Evolutionary conservation across 2,888 invertebrate genomes (phyloP).

Genomic region (Noctua comes): DNA sequence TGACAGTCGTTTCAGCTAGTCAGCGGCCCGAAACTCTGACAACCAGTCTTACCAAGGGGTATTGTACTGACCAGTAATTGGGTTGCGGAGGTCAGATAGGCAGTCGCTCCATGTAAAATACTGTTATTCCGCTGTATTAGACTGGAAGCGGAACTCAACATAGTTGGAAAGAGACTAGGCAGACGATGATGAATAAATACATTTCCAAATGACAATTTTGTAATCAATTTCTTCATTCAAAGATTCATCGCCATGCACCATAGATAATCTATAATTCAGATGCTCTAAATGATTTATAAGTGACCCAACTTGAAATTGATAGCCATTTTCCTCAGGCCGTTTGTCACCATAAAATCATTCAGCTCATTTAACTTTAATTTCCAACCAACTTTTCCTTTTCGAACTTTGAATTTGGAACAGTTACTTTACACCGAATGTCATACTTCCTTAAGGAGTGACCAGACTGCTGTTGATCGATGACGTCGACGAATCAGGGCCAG

Average conservation of each 20-base stretch:
- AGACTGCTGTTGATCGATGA: not conserved
- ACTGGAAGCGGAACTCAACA: no score
- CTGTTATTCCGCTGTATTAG: no score
- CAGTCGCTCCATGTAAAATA: no score
- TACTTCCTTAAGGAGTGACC: not conserved
- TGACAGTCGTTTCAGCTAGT: no score
- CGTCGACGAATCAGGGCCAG: not conserved
- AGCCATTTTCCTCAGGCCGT: not conserved
- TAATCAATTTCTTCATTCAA: not conserved
- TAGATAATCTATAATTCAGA: not conserved
- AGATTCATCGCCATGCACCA: not conserved
- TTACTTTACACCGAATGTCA: constrained; percentile 2
- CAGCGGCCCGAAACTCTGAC: not conserved
- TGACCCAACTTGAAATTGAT: not conserved
- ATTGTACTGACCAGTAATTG: not conserved
- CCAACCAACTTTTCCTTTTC: constrained; percentile 18
- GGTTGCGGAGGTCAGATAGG: not conserved
- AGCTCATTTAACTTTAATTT: constrained; percentile 25
- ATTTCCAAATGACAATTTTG: not conserved
- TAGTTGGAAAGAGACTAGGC: no score
- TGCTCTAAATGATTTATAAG: not conserved
- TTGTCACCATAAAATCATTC: constrained; percentile 33
- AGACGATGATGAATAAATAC: not conserved
- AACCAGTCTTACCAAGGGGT: not conserved
- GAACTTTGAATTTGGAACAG: constrained; percentile 1